Evolutionary conservation across 2,113 vertebrate genomes (phyloP).

Genomic region (Ahaetulla prasina): DNA sequence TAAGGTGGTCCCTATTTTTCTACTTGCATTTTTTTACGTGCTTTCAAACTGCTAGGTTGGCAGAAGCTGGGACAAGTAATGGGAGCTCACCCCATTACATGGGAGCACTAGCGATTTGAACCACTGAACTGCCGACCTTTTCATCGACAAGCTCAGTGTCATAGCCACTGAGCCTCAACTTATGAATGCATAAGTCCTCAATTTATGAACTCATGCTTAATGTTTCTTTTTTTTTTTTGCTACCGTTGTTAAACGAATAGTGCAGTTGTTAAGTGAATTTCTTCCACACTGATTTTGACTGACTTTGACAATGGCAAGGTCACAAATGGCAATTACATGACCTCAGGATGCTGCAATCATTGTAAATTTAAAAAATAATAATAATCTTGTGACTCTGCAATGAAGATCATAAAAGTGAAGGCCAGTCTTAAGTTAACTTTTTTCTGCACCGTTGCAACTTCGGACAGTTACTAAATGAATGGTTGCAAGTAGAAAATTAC

Average conservation of each 20-base stretch:
- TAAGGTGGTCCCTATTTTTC: too few relatives aligned
- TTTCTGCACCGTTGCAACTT: not conserved
- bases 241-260: not conserved
- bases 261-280: not conserved
- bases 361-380: not conserved
- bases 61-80: too few relatives aligned
- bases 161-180: too few relatives aligned
- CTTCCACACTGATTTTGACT: not conserved
- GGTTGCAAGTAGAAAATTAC: not conserved
- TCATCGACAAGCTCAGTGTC: too few relatives aligned
- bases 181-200: not conserved
- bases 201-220: not conserved
- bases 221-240: not conserved
- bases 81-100: too few relatives aligned
- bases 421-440: not conserved
- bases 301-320: not conserved
- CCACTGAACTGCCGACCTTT: too few relatives aligned
- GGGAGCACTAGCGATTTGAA: too few relatives aligned
- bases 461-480: not conserved
- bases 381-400: not conserved
- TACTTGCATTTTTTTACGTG: too few relatives aligned
- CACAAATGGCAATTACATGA: not conserved
- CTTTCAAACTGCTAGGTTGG: too few relatives aligned
- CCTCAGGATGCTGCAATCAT: not conserved
- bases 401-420: not conserved